phyloP scores from a whole-genome alignment of 1,140 invertebrate species.

The Ganaspis sp. region DNA sequence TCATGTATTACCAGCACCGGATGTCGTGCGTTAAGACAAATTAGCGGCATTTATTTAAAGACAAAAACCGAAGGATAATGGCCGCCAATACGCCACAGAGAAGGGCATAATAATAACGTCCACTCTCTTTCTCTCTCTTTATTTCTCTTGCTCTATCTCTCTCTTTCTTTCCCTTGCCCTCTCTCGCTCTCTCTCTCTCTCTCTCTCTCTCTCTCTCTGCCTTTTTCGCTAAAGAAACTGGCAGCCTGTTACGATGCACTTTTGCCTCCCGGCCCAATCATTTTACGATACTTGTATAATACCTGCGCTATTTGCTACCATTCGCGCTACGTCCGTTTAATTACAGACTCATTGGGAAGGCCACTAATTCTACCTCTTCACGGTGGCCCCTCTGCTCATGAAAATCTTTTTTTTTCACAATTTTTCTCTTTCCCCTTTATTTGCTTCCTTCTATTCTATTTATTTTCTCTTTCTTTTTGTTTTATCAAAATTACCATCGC shows the following conservation, averaged over 20 bases:
- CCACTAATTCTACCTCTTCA: not conserved
- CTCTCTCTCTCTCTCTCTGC: too few relatives aligned
- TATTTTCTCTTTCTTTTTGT: too few relatives aligned
- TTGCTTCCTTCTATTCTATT: not conserved
- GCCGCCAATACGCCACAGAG: slow-evolving; percentile 40
- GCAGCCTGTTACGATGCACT: not conserved
- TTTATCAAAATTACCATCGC: too few relatives aligned
- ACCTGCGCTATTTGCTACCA: not conserved
- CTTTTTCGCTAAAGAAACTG: not conserved
- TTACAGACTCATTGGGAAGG: not conserved
- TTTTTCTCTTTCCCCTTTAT: too few relatives aligned
- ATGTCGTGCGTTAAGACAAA: slow-evolving; percentile 62
- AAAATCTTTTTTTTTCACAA: not conserved
- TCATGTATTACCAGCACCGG: slow-evolving; percentile 50
- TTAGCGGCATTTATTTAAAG: slow-evolving; percentile 66
- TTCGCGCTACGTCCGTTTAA: slow-evolving; percentile 2
- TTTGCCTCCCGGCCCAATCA: not conserved
- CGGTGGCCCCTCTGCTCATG: not conserved
- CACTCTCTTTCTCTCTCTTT: too few relatives aligned
- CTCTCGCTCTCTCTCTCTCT: too few relatives aligned
- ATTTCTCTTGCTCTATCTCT: too few relatives aligned
- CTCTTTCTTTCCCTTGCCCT: too few relatives aligned
- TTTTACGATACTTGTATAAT: slow-evolving; percentile 20
- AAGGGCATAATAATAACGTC: slow-evolving; percentile 56
- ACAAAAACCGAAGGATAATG: slow-evolving; percentile 62